Conservation (phyloP, 1,140 invertebrate species). For the Nymphalis io region DNA sequence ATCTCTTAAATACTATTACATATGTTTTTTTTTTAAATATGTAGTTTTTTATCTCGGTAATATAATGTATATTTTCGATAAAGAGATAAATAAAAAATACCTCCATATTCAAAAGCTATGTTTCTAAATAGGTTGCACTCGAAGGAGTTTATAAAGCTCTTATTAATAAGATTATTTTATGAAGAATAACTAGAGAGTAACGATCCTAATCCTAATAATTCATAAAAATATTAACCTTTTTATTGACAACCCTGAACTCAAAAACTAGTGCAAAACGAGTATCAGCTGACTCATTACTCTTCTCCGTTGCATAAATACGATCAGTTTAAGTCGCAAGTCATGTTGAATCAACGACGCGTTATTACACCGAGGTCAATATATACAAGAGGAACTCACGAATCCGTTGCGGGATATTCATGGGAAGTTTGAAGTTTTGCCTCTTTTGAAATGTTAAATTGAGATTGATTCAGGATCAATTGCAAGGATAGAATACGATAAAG, state of each 20-base stretch:
- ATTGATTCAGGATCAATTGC: not conserved
- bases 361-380: not conserved
- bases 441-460: not conserved
- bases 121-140: too few relatives aligned
- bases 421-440: not conserved
- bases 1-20: too few relatives aligned
- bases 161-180: too few relatives aligned
- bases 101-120: too few relatives aligned
- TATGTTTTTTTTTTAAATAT: too few relatives aligned
- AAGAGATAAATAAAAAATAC: not conserved
- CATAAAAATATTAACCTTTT: not conserved
- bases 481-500: too few relatives aligned
- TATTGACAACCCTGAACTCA: not conserved
- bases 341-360: not conserved
- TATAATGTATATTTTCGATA: too few relatives aligned
- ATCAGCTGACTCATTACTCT: not conserved
- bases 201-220: too few relatives aligned
- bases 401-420: not conserved
- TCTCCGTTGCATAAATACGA: conserved; percentile 12
- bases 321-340: conserved; percentile 9
- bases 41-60: too few relatives aligned
- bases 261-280: not conserved
- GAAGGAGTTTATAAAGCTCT: too few relatives aligned
- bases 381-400: not conserved
- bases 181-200: too few relatives aligned